A percentile compares a stretch with the other conserved stretches of the same genome.
Conservation (phyloP, 2,113 vertebrate genomes). For the Pachypanchax playfairii region DNA sequence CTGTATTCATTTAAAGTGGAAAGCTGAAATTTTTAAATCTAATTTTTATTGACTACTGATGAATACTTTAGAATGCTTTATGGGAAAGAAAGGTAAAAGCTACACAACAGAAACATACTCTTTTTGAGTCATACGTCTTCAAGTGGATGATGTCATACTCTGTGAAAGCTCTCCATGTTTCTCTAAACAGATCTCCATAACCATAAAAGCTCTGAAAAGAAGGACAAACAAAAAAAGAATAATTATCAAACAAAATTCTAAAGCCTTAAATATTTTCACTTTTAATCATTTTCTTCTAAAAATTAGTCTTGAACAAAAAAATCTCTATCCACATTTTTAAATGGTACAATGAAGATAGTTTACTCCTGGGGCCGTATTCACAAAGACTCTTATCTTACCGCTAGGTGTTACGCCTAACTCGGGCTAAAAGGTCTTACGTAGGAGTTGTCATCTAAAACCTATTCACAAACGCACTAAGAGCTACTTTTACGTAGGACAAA, state of each 20-base stretch:
- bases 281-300: background rate
- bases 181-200: conserved; percentile 94
- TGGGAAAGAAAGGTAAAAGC: background rate
- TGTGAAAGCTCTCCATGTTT: conserved; percentile 93
- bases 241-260: conserved; percentile 5
- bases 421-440: too few species aligned
- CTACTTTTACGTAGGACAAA: too few species aligned
- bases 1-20: too few species aligned
- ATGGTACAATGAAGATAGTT: too few species aligned
- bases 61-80: background rate
- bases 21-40: too few species aligned
- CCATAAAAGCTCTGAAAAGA: conserved; percentile 87
- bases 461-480: too few species aligned
- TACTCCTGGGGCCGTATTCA: too few species aligned
- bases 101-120: conserved; percentile 77
- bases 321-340: too few species aligned
- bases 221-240: conserved; percentile 23
- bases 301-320: background rate
- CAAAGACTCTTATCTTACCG: too few species aligned
- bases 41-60: background rate
- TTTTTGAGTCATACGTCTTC: conserved; percentile 91
- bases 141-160: conserved; percentile 89
- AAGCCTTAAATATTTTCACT: conserved; percentile 16
- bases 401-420: too few species aligned
- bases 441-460: too few species aligned